Conservation (phyloP, 2,113 vertebrate genomes). For the Caretta caretta region DNA sequence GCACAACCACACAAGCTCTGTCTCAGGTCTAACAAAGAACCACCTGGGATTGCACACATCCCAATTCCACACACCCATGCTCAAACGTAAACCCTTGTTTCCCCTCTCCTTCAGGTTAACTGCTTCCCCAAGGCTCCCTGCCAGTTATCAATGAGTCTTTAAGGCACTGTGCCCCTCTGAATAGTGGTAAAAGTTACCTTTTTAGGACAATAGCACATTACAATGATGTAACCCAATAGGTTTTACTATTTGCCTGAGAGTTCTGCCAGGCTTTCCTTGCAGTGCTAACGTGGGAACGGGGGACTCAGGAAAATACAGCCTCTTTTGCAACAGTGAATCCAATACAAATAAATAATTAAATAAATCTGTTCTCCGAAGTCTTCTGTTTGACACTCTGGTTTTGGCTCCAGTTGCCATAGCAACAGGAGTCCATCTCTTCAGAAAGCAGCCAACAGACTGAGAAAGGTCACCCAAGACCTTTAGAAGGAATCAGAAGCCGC, state of each 20-base stretch:
- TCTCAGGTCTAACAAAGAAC: not conserved
- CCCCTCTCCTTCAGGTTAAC: not conserved
- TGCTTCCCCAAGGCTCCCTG: not conserved
- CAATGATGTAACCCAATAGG: not conserved
- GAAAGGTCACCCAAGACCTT: not conserved
- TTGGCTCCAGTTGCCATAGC: not conserved
- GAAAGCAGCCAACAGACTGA: not conserved
- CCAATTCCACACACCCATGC: not conserved
- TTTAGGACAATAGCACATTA: not conserved
- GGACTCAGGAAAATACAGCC: accelerated
- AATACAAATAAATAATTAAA: not conserved
- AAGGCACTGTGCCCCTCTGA: not conserved
- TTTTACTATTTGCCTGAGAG: not conserved
- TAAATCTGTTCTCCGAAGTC: not conserved
- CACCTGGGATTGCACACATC: not conserved
- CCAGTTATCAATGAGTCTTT: not conserved
- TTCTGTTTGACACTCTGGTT: not conserved
- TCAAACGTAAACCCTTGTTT: not conserved
- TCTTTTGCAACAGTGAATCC: not conserved
- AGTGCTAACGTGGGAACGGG: not conserved
- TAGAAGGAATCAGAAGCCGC: not conserved
- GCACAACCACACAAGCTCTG: not conserved
- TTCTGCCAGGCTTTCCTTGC: not conserved
- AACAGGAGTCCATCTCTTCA: not conserved
- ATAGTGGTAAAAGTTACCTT: not conserved